These are phyloP conservation scores for Acleris laterana DNA, from an alignment of 2,888 invertebrate genomes.

Conservation along the genomic window DNA sequence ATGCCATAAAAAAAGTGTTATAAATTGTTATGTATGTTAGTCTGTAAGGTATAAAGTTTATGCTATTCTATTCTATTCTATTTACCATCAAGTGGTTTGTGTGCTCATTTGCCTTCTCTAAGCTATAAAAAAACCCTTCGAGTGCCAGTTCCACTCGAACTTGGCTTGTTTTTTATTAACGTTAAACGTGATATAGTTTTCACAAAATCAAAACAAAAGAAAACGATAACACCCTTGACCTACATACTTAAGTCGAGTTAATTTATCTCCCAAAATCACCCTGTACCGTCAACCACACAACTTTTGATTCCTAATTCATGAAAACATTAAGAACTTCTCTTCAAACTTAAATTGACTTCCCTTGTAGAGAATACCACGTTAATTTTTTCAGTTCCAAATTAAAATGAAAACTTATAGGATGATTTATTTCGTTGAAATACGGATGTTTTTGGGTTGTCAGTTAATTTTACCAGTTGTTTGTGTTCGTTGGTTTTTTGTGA, in stretches of 20 bases:
- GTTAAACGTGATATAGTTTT: no score
- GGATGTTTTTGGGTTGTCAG: conserved; percentile 2
- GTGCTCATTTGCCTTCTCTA: no score
- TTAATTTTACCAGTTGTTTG: conserved; percentile 19
- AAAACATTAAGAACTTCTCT: conserved; percentile 62
- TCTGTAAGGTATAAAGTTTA: no score
- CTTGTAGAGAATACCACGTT: conserved; percentile 54
- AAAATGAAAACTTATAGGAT: background rate
- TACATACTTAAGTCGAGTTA: background rate
- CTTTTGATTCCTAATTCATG: conserved; percentile 60
- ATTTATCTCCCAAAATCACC: conserved; percentile 14
- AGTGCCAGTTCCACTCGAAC: no score
- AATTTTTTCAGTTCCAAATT: conserved; percentile 36
- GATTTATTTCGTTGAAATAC: conserved; percentile 32
- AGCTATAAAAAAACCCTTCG: no score
- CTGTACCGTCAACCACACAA: conserved; percentile 36
- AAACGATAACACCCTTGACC: no score
- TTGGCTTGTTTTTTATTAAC: no score
- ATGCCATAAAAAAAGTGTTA: no score
- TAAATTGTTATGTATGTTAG: no score
- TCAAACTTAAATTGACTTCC: conserved; percentile 66
- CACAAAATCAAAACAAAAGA: no score
- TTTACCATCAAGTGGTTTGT: no score
- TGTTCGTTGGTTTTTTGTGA: conserved; percentile 29
- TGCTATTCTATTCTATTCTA: no score